Conservation (phyloP, 2,113 vertebrate species). For the Microcebus murinus region DNA sequence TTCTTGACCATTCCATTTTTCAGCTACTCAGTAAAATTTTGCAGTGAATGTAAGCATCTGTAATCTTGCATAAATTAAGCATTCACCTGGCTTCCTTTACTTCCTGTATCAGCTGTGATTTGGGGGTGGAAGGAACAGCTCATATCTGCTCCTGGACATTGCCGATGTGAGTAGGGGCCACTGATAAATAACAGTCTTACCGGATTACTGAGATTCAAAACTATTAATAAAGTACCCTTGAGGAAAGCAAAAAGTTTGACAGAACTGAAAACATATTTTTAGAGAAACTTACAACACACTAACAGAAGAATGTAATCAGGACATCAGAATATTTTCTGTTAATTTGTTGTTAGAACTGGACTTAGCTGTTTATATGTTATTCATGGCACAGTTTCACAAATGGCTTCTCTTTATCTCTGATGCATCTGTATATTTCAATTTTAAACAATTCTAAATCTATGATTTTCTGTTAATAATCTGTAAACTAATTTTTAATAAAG, state of each 20-base stretch:
- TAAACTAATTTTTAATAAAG: not conserved
- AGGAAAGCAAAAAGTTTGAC: not conserved
- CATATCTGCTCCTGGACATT: not conserved
- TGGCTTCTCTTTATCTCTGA: not conserved
- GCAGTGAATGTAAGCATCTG: not conserved
- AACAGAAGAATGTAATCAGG: not conserved
- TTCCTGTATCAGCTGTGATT: not conserved
- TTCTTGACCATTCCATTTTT: not conserved
- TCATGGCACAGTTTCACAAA: slow-evolving; percentile 12
- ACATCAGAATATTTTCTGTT: not conserved
- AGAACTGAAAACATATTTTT: not conserved
- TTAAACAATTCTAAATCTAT: not conserved
- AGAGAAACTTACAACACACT: not conserved
- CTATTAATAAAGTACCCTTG: not conserved
- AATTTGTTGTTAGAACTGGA: not conserved
- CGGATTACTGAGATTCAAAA: not conserved
- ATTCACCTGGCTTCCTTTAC: not conserved
- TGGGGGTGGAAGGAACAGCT: not conserved
- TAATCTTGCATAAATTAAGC: not conserved
- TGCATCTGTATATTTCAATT: slow-evolving; percentile 13
- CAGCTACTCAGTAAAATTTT: not conserved
- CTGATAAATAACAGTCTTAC: not conserved
- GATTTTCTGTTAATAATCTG: slow-evolving; percentile 18
- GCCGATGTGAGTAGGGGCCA: not conserved
- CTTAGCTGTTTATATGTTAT: slow-evolving; percentile 11